These are phyloP conservation scores for Dascillus cervinus DNA, from an alignment of 2,888 invertebrate genomes.

Conservation along the genomic window DNA sequence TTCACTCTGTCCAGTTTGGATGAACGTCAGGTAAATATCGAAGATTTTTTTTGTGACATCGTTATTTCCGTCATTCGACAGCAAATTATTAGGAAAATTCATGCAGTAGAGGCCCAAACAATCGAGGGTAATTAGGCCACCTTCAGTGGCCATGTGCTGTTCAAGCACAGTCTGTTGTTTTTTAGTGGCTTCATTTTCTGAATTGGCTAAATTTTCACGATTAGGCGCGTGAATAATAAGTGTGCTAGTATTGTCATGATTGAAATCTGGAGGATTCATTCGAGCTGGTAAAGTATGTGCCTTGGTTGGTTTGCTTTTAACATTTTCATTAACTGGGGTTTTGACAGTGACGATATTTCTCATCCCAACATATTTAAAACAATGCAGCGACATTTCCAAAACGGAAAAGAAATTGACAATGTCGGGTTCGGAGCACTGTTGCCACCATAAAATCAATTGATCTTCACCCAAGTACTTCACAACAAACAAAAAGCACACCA, in stretches of 20 bases:
- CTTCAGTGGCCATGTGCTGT: constrained; percentile 81
- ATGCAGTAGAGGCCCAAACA: constrained; percentile 78
- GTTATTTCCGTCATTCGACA: constrained; percentile 59
- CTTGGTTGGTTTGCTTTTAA: constrained; percentile 57
- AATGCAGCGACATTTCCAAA: constrained; percentile 76
- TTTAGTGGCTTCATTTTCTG: constrained; percentile 50
- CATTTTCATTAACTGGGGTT: constrained; percentile 44
- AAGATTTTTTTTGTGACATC: constrained; percentile 74
- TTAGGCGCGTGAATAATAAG: constrained; percentile 50
- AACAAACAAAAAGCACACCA: constrained; percentile 84
- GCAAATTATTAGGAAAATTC: constrained; percentile 54
- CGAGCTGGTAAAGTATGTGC: constrained; percentile 80
- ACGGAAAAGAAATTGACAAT: constrained; percentile 79
- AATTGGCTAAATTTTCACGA: constrained; percentile 54
- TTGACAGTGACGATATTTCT: constrained; percentile 56
- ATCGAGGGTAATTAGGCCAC: constrained; percentile 81
- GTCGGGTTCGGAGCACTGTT: constrained; percentile 72
- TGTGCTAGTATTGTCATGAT: constrained; percentile 53
- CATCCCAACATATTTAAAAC: constrained; percentile 82
- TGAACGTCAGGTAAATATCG: constrained; percentile 76
- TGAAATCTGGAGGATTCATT: constrained; percentile 73
- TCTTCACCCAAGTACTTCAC: constrained; percentile 86
- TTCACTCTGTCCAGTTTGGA: constrained; percentile 88
- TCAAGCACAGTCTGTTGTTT: constrained; percentile 61
- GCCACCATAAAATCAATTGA: constrained; percentile 86